Conservation (phyloP, 2,797 vertebrate genomes). For the Molothrus ater region DNA sequence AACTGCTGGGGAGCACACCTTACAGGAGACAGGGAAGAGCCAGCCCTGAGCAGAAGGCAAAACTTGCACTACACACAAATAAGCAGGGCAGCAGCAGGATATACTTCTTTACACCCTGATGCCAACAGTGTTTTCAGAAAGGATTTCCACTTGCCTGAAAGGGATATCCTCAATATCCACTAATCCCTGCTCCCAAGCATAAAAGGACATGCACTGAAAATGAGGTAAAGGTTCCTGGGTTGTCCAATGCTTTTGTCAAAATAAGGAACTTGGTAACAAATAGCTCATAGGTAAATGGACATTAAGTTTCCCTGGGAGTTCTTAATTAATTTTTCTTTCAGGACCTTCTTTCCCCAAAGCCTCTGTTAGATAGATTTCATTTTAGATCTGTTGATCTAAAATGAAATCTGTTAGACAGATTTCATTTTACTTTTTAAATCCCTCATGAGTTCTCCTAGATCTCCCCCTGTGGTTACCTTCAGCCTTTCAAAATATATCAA, state of each 20-base stretch:
- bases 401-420: too few species aligned
- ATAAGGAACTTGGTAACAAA: background rate
- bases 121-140: background rate
- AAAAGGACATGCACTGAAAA: background rate
- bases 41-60: background rate
- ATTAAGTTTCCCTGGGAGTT: background rate
- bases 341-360: background rate
- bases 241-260: background rate
- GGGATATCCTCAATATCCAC: background rate
- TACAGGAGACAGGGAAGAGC: background rate
- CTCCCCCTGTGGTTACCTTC: background rate
- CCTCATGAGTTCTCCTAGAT: background rate
- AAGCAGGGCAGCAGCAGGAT: background rate
- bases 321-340: background rate
- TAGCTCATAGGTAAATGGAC: background rate
- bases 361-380: background rate
- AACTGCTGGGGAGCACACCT: background rate
- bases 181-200: background rate
- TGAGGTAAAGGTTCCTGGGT: background rate
- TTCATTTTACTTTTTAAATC: background rate
- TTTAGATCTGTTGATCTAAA: too few species aligned
- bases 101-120: background rate
- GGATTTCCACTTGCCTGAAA: background rate
- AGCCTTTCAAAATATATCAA: background rate
- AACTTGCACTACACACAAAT: background rate